phyloP scores from a whole-genome alignment of 2,888 invertebrate genomes.

The Drosophila greeni region DNA sequence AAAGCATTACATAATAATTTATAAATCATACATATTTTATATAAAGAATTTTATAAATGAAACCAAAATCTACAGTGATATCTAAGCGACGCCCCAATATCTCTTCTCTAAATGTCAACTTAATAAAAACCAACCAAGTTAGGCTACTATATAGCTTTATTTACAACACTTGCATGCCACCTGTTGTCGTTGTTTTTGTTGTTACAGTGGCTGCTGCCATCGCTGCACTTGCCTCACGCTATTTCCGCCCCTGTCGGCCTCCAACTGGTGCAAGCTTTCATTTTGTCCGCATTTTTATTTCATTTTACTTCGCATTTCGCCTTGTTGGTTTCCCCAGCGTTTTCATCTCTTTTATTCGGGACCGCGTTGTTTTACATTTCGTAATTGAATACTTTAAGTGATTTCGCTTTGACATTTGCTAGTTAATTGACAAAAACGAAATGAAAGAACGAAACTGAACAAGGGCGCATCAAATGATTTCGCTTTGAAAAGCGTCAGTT shows the following conservation, averaged over 20 bases:
- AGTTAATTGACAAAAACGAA: slow-evolving; percentile 51
- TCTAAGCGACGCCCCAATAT: neutral
- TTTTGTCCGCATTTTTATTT: slow-evolving; percentile 57
- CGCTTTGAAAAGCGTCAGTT: slow-evolving; percentile 20
- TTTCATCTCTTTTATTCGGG: slow-evolving; percentile 21
- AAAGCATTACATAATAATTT: too few relatives aligned
- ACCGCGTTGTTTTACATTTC: slow-evolving; percentile 48
- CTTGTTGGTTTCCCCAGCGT: slow-evolving; percentile 36
- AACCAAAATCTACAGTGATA: too few relatives aligned
- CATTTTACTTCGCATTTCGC: slow-evolving; percentile 48
- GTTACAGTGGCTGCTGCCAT: slow-evolving; percentile 18
- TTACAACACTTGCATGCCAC: slow-evolving; percentile 39
- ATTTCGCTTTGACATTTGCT: slow-evolving; percentile 49
- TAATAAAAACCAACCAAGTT: neutral
- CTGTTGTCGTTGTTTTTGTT: slow-evolving; percentile 64
- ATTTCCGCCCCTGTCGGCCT: slow-evolving; percentile 15
- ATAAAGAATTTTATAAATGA: too few relatives aligned
- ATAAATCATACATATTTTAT: too few relatives aligned
- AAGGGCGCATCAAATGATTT: slow-evolving; percentile 32
- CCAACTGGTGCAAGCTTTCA: slow-evolving; percentile 46
- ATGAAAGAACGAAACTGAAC: slow-evolving; percentile 24
- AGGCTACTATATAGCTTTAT: neutral
- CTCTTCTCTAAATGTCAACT: neutral
- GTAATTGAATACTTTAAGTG: slow-evolving; percentile 71
- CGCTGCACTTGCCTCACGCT: slow-evolving; percentile 25